Conservation (phyloP, 2,797 vertebrate species). For the Zenarchopterus dispar region DNA sequence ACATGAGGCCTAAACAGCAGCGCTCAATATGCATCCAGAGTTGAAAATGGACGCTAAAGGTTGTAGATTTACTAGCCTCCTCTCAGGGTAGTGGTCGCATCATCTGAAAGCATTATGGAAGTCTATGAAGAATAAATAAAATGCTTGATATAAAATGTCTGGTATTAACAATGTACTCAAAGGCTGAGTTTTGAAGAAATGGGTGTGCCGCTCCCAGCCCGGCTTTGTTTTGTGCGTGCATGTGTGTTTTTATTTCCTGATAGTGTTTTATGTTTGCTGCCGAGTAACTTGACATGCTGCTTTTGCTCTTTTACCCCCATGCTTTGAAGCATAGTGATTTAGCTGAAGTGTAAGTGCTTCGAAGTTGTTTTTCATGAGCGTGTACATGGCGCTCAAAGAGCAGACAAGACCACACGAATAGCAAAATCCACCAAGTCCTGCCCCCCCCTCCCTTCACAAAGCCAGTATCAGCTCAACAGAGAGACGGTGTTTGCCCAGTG, state of each 20-base stretch:
- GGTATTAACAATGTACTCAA: conserved; percentile 73
- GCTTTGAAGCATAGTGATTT: conserved; percentile 30
- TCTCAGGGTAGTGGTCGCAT: conserved; percentile 73
- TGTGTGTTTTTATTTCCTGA: conserved; percentile 57
- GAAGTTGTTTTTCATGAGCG: conserved; percentile 29
- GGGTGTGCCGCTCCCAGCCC: conserved; percentile 59
- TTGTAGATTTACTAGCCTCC: conserved; percentile 80
- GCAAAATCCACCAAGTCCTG: conserved; percentile 18
- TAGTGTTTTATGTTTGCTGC: conserved; percentile 48
- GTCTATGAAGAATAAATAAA: conserved; percentile 78
- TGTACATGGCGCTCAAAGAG: conserved; percentile 12
- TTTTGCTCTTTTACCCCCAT: conserved; percentile 15
- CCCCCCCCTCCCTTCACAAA: conserved; percentile 58
- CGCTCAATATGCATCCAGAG: conserved; percentile 67
- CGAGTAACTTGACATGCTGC: conserved; percentile 29
- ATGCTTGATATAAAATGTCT: conserved; percentile 80
- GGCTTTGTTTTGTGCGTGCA: conserved; percentile 59
- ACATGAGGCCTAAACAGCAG: conserved; percentile 77
- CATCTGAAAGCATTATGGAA: conserved; percentile 79
- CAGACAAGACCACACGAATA: conserved; percentile 36
- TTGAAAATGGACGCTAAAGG: conserved; percentile 75
- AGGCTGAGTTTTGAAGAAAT: conserved; percentile 66
- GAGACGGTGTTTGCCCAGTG: conserved; percentile 71
- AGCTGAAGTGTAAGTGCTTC: conserved; percentile 14
- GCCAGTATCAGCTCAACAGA: conserved; percentile 63